These are phyloP conservation scores for Anolis carolinensis DNA, from an alignment of 2,113 vertebrate species.

Conservation along the genomic window DNA sequence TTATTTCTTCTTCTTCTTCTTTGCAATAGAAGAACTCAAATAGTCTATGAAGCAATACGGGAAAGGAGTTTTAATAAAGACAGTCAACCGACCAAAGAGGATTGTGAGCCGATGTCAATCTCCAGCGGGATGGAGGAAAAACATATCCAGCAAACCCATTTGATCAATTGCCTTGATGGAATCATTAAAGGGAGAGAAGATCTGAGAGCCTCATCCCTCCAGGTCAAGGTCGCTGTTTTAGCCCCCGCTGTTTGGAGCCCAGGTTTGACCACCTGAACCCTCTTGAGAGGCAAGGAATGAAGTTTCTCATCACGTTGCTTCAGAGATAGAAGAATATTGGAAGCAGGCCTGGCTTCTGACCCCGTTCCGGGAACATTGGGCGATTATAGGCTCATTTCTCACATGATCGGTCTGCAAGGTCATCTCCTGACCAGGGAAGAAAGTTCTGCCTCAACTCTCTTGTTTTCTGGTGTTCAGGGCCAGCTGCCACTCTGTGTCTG, in stretches of 20 bases:
- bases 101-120: neutral
- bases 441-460: neutral
- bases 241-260: neutral
- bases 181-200: neutral
- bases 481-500: neutral
- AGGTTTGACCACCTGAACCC: neutral
- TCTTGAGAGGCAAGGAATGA: neutral
- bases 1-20: too few species aligned
- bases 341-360: neutral
- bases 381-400: neutral
- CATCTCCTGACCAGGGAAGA: neutral
- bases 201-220: neutral
- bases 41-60: neutral
- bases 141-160: neutral
- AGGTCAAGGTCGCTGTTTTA: neutral
- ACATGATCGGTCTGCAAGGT: neutral
- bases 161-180: constrained; percentile 11
- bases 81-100: neutral
- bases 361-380: too few species aligned
- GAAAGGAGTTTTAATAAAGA: neutral
- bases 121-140: neutral
- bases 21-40: neutral
- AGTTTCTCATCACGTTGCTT: neutral
- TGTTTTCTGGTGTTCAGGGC: neutral
- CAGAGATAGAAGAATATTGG: neutral